Percentiles rank a stretch among this genome's conserved stretches.
Conservation (phyloP, 2,888 invertebrate genomes). For the Cheilosia pagana region DNA sequence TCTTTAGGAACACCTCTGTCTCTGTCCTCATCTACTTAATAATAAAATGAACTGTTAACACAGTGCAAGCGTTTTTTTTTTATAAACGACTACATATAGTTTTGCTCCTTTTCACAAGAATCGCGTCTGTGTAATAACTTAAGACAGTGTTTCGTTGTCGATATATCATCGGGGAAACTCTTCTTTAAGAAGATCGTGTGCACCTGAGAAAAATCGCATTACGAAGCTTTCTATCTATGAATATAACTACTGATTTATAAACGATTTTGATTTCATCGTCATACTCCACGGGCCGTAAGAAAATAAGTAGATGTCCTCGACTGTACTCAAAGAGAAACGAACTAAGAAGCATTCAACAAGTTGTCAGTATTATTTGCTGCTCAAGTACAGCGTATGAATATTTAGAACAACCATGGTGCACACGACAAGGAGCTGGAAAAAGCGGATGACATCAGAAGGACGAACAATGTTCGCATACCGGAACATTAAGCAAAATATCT, state of each 20-base stretch:
- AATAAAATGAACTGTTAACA: no score
- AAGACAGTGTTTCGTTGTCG: conserved; percentile 32
- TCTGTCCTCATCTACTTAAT: no score
- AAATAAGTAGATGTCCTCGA: conserved; percentile 37
- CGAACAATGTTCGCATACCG: conserved; percentile 70
- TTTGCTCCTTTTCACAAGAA: background rate
- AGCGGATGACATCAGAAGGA: conserved; percentile 71
- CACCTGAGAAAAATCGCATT: conserved; percentile 27
- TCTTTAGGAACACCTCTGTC: no score
- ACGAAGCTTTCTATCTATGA: background rate
- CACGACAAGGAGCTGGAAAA: conserved; percentile 55
- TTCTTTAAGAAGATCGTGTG: conserved; percentile 36
- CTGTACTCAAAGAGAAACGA: conserved; percentile 41
- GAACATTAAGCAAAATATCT: conserved; percentile 69
- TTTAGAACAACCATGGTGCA: conserved; percentile 69
- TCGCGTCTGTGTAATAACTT: conserved; percentile 28
- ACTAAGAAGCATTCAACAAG: conserved; percentile 67
- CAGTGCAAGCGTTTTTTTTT: no score
- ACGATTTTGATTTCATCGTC: conserved; percentile 50
- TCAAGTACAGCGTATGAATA: conserved; percentile 66
- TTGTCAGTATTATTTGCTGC: conserved; percentile 59
- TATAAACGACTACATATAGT: no score
- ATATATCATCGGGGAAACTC: conserved; percentile 41
- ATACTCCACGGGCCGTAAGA: conserved; percentile 20
- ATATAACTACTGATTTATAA: conserved; percentile 37